Percentiles rank a stretch among this genome's conserved stretches.
phyloP scores from a whole-genome alignment of 2,113 vertebrate species.

The Callocephalon fimbriatum region DNA sequence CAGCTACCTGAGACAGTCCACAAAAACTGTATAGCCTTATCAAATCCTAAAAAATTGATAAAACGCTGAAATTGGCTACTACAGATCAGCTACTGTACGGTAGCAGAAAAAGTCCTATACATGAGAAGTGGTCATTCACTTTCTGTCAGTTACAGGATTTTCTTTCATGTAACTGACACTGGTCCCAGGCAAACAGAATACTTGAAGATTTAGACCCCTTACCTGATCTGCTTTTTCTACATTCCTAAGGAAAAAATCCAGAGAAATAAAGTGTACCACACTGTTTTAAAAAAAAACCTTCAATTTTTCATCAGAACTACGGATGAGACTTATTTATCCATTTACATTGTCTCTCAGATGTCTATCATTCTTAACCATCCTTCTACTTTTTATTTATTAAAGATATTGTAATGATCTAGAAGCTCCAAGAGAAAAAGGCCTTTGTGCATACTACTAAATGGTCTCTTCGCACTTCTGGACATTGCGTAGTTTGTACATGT shows the following conservation, averaged over 20 bases:
- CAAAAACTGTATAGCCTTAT: background rate
- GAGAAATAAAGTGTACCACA: background rate
- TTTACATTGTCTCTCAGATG: background rate
- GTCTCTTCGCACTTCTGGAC: background rate
- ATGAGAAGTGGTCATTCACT: background rate
- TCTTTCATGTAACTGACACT: background rate
- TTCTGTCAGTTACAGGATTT: background rate
- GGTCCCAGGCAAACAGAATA: background rate
- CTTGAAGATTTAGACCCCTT: background rate
- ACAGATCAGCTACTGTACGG: background rate
- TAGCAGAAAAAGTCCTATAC: background rate
- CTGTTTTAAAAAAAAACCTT: background rate
- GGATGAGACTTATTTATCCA: background rate
- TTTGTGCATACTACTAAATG: background rate
- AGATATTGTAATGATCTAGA: background rate
- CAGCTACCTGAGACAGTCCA: background rate
- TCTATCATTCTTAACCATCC: background rate
- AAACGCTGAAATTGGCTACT: background rate
- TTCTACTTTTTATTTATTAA: background rate
- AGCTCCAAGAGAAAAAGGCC: background rate
- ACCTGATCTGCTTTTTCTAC: background rate
- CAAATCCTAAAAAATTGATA: background rate
- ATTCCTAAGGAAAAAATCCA: background rate
- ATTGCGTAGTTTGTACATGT: background rate
- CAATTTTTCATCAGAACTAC: background rate